Evolutionary conservation across 2,888 invertebrate genomes (phyloP), one percentile per base, ranked within the genome.

Genomic region (Phalera bucephala): DNA sequence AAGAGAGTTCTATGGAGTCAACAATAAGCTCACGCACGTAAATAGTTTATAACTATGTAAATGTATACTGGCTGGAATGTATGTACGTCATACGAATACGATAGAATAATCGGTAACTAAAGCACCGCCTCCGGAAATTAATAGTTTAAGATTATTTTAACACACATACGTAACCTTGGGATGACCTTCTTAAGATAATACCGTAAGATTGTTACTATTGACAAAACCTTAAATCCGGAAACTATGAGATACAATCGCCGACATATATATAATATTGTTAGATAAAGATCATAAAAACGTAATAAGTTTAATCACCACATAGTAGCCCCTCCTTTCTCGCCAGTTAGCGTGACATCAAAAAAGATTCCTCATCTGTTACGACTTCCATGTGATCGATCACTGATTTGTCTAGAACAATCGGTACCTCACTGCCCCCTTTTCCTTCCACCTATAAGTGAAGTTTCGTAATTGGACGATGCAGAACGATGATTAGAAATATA

Each of bases 401-500:
- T 3, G 80, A 85, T 30, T 93, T 92, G 80, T 95, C 95, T 45
- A 96, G 84, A 10, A 97, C 96, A 1, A 96, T 96, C 2, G 98
- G 98, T 29, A 96, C 83, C 74, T 98, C 98, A 77, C 97, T 97
- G 70, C 98, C 98, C 5, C 98, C 98, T 46, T 95, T 94, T 25
- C 96, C 97, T 69, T 93, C 93, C 12, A 91, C 81, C 77, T 77
- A 37, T 10, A 26, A 26, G 1, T n/a, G n/a, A n/a, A n/a, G n/a
- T n/a, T n/a, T n/a, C n/a, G n/a, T n/a, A n/a, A n/a, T n/a, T n/a
- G n/a, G n/a, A n/a, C n/a, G n/a, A n/a, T n/a, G n/a, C n/a, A n/a
- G n/a, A n/a, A n/a, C n/a, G n/a, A n/a, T n/a, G n/a, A n/a, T n/a
- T n/a, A n/a, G n/a, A n/a, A n/a, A n/a, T n/a, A n/a, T n/a, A n/a